phyloP scores from a whole-genome alignment of 2,797 vertebrate genomes.

The Diplodus sargus region DNA sequence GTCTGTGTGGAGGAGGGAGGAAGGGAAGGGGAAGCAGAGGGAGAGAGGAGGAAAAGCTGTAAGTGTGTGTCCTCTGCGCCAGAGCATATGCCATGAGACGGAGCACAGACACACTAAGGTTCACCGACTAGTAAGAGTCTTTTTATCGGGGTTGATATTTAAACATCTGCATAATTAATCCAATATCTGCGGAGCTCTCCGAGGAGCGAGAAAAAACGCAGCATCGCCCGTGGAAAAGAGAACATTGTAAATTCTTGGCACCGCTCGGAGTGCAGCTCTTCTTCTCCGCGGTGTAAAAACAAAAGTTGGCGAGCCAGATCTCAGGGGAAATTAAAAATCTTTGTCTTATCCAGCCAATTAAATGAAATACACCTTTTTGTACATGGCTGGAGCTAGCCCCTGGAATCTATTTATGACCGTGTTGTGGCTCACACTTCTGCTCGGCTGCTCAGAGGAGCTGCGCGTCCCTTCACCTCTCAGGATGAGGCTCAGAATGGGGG shows the following conservation, averaged over 20 bases:
- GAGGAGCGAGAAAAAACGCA: constrained; percentile 45
- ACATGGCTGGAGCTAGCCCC: constrained; percentile 65
- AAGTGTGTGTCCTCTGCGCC: constrained; percentile 61
- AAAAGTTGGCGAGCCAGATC: constrained; percentile 78
- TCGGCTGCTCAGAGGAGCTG: constrained; percentile 20
- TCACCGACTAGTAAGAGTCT: constrained; percentile 61
- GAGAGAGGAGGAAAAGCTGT: constrained; percentile 43
- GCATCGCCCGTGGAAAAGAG: constrained; percentile 58
- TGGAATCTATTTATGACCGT: constrained; percentile 70
- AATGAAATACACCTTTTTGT: constrained; percentile 76
- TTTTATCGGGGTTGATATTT: constrained; percentile 70
- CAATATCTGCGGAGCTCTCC: constrained; percentile 65
- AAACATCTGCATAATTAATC: constrained; percentile 80
- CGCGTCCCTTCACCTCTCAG: constrained; percentile 28
- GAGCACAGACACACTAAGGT: constrained; percentile 51
- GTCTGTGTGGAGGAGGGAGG: constrained; percentile 76
- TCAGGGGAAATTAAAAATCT: constrained; percentile 82
- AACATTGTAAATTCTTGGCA: constrained; percentile 75
- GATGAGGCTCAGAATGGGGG: constrained; percentile 32
- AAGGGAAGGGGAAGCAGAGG: constrained; percentile 12
- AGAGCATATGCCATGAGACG: constrained; percentile 56
- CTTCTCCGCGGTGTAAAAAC: constrained; percentile 69
- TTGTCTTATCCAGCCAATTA: constrained; percentile 82
- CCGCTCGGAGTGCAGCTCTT: constrained; percentile 63
- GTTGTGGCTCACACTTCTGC: constrained; percentile 54